Evolutionary conservation across 2,797 vertebrate species (phyloP).

Genomic region (Crax fasciolata): DNA sequence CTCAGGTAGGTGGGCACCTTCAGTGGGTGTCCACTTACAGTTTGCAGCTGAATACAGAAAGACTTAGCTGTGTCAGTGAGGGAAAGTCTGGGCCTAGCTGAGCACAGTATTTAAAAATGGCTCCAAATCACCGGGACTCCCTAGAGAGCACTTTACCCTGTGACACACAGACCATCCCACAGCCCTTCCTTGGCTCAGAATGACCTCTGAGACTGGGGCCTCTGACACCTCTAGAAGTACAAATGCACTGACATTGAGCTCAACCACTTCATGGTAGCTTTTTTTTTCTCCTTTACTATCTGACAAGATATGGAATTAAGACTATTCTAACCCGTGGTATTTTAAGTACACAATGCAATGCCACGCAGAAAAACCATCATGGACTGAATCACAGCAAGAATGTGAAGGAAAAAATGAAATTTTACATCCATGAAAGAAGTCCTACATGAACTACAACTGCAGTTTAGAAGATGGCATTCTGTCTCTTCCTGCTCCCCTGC

Average conservation of each 20-base stretch:
- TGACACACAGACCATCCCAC: neutral
- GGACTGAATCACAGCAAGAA: neutral
- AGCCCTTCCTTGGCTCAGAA: neutral
- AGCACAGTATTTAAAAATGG: neutral
- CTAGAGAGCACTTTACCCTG: neutral
- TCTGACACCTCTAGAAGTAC: neutral
- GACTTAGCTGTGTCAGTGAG: neutral
- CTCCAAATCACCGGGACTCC: neutral
- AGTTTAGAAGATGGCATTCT: neutral
- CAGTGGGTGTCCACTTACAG: neutral
- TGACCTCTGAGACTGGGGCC: too few species aligned
- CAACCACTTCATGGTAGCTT: neutral
- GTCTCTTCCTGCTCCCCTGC: neutral
- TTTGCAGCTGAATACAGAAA: neutral
- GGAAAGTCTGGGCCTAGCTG: neutral
- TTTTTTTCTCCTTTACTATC: neutral
- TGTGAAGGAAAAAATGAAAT: neutral
- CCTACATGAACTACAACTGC: neutral
- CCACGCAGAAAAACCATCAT: neutral
- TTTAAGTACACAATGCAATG: neutral
- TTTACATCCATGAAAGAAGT: neutral
- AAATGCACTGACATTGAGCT: neutral
- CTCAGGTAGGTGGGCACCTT: rapidly evolving
- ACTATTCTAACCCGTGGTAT: neutral
- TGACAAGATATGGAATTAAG: neutral